A percentile compares a stretch with the other conserved stretches of the same genome.
phyloP scores from a whole-genome alignment of 2,888 invertebrate genomes.

The Oscheius sp. region DNA sequence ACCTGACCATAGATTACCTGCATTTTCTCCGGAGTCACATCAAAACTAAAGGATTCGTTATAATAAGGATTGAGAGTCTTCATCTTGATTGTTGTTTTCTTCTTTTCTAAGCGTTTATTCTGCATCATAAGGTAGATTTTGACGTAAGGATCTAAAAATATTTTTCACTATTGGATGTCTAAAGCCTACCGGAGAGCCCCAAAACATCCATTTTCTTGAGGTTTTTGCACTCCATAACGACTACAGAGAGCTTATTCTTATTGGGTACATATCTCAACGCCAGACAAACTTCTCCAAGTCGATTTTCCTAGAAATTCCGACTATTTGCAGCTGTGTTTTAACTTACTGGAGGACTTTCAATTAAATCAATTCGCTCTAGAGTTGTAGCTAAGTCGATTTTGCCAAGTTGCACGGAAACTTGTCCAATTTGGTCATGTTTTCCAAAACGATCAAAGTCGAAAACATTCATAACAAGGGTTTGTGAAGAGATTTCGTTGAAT shows the following conservation, averaged over 20 bases:
- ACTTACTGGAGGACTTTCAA: constrained; percentile 96
- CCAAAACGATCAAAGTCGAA: constrained; percentile 99
- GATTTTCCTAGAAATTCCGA: constrained; percentile 69
- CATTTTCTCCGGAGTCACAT: constrained; percentile 99
- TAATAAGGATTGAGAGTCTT: constrained; percentile 99
- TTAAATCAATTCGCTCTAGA: constrained; percentile 96
- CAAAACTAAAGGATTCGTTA: constrained; percentile 99
- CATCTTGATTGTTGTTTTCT: constrained; percentile 99
- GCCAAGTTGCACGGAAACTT: constrained; percentile 83
- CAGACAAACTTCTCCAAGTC: constrained; percentile 99
- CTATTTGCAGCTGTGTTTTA: background rate
- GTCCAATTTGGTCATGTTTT: constrained; percentile 85
- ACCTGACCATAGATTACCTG: constrained; percentile 78
- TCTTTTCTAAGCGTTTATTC: constrained; percentile 99
- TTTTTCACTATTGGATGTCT: background rate
- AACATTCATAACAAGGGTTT: constrained; percentile 96
- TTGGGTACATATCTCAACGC: constrained; percentile 98
- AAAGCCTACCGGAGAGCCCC: constrained; percentile 86
- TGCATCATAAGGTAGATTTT: constrained; percentile 99
- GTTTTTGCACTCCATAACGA: constrained; percentile 98
- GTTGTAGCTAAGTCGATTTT: constrained; percentile 97
- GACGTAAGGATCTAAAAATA: constrained; percentile 87
- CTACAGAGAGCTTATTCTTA: constrained; percentile 97
- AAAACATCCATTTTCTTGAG: constrained; percentile 99
- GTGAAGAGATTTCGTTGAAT: constrained; percentile 97